Percentiles rank a stretch among this genome's conserved stretches.
Evolutionary conservation across 2,113 vertebrate genomes (phyloP).

Genomic region (Tupaia chinensis): DNA sequence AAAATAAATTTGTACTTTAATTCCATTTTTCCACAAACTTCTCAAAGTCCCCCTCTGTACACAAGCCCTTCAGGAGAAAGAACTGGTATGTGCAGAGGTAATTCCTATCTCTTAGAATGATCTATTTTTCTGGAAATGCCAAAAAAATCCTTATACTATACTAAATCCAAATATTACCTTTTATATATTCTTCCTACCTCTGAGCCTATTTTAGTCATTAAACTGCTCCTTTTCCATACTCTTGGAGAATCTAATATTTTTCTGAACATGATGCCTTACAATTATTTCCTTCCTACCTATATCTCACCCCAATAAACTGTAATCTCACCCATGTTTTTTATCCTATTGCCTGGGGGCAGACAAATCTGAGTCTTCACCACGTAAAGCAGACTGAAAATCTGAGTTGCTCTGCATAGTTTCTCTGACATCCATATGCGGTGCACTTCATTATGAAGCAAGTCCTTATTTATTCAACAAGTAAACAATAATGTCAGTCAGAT

Average conservation of each 20-base stretch:
- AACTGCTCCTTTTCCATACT: not conserved
- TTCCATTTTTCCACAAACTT: no score
- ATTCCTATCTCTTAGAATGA: not conserved
- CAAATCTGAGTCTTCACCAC: not conserved
- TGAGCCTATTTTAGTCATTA: not conserved
- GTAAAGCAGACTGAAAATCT: not conserved
- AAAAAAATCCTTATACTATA: not conserved
- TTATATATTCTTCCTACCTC: not conserved
- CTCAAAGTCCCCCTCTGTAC: no score
- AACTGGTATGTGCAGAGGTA: no score
- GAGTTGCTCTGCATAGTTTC: not conserved
- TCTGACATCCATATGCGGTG: not conserved
- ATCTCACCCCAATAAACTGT: not conserved
- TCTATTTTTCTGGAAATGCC: not conserved
- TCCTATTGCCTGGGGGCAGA: not conserved
- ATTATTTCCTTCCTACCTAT: not conserved
- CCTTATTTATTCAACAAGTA: constrained; percentile 28
- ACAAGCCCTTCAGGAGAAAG: not conserved
- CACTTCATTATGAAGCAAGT: not conserved
- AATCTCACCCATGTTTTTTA: not conserved
- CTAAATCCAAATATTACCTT: not conserved
- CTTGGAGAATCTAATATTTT: not conserved
- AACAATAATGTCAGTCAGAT: constrained; percentile 49
- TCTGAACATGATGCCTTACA: not conserved
- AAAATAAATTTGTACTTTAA: no score